Evolutionary conservation across 2,888 invertebrate species (phyloP), one percentile per base, ranked within the genome.

Genomic region (Noctuana brunneofusca): DNA sequence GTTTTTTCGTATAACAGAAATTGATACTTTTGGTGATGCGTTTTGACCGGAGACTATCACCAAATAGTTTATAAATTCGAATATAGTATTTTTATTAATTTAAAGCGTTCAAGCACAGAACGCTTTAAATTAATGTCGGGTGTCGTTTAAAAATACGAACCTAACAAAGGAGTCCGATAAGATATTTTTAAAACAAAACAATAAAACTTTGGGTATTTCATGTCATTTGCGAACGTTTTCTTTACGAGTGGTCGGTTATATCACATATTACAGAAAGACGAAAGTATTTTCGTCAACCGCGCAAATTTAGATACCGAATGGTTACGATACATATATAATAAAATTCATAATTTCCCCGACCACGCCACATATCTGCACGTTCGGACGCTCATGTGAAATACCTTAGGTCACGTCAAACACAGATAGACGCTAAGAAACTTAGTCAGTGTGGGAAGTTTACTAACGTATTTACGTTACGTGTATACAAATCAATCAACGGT

Each of bases 221-320:
- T 11, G 46, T 20, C 46, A 46, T 38, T n/a, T 14, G 2, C n/a
- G 35, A 32, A 20, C 22, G 14, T 11, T 16, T 16, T 38, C 24
- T 22, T 38, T 38, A 38, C 27, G 18, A 6, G 11, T 18, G 35
- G 35, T 27, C 18, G 18, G 27, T 41, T 58, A 55, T 43, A 27
- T 52, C 41, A 52, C 58, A 50, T 24, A 52, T 52, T 43, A 14
- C 50, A 12, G 46, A 46, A 20, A 46, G 16, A 46, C 46, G 58
- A 50, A 52, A 58, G 52, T 58, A 58, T 52, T 58, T 52, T 27
- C 14, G 58, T 52, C 52, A 52, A 52, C 6, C 20, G 38, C 20
- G 38, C 20, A 58, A 41, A 58, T 30, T 58, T 52, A 58, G 58
- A 58, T 52, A 52, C 58, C 24, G 12, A 58, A 58, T 48, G 20